Percentiles rank a stretch among this genome's conserved stretches.
phyloP scores from a whole-genome alignment of 2,888 invertebrate species.

The Ormyrus nitidulus region DNA sequence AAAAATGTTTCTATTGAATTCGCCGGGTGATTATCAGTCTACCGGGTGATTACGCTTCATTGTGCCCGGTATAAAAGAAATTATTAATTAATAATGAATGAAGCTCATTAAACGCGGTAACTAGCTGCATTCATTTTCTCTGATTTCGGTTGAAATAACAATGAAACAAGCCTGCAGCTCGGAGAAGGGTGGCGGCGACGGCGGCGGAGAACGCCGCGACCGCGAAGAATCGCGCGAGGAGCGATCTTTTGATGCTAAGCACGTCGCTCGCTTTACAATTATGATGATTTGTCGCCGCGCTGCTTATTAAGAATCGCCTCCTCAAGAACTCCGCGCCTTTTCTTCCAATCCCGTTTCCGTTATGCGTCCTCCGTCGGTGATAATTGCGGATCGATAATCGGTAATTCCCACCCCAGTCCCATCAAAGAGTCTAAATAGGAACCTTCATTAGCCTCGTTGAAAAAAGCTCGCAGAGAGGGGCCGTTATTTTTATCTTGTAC shows the following conservation, averaged over 20 bases:
- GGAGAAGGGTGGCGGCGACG: too few relatives aligned
- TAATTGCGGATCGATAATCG: too few relatives aligned
- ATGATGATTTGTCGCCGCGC: constrained; percentile 55
- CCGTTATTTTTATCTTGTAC: neutral
- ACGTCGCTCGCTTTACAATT: constrained; percentile 56
- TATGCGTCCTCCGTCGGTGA: too few relatives aligned
- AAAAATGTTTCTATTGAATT: constrained; percentile 28
- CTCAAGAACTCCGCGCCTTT: constrained; percentile 2
- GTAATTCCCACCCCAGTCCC: too few relatives aligned
- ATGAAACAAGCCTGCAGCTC: constrained; percentile 19
- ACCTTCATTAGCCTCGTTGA: too few relatives aligned
- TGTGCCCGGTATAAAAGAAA: constrained; percentile 39
- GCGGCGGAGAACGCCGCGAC: constrained; percentile 4
- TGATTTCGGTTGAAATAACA: constrained; percentile 53
- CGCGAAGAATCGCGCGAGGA: constrained; percentile 33
- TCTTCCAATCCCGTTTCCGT: constrained; percentile 12
- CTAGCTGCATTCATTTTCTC: constrained; percentile 45
- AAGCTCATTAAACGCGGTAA: constrained; percentile 48
- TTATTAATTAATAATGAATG: constrained; percentile 52
- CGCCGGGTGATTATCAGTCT: constrained; percentile 12
- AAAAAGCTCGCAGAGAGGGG: too few relatives aligned
- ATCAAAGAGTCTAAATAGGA: too few relatives aligned
- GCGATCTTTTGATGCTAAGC: constrained; percentile 44
- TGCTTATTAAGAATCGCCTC: constrained; percentile 26
- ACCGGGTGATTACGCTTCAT: constrained; percentile 39